Percentiles rank a stretch among this genome's conserved stretches.
Conservation (phyloP, 2,888 invertebrate genomes). For the Drosophila antonietae region DNA sequence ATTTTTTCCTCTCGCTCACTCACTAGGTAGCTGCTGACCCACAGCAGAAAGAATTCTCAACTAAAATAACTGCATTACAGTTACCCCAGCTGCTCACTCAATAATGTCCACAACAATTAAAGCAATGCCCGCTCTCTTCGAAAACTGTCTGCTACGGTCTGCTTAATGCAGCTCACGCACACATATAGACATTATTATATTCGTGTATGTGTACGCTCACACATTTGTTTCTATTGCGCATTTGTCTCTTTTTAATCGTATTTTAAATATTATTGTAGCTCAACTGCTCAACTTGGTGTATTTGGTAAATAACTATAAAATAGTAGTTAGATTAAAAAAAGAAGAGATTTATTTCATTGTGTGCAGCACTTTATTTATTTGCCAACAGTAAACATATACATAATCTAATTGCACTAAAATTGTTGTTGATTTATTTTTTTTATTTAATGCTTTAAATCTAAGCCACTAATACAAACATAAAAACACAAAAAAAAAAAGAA, state of each 20-base stretch:
- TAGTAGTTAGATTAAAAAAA: not conserved
- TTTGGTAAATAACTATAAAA: conserved; percentile 1
- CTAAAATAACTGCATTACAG: not conserved
- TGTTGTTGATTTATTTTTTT: too few relatives aligned
- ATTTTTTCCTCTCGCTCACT: not conserved
- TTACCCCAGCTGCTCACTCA: not conserved
- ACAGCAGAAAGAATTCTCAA: not conserved
- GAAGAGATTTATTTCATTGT: not conserved
- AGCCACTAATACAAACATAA: not conserved
- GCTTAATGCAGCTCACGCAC: not conserved
- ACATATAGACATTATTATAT: not conserved
- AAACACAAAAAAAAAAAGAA: not conserved
- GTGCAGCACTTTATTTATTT: not conserved
- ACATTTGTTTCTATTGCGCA: not conserved
- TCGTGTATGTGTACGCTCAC: not conserved
- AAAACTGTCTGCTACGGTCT: not conserved
- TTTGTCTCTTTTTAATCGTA: not conserved
- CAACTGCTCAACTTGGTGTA: not conserved
- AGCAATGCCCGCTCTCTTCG: conserved; percentile 1
- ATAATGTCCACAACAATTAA: not conserved
- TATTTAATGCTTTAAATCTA: too few relatives aligned
- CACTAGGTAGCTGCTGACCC: too few relatives aligned
- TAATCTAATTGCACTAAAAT: not conserved
- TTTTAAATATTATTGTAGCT: conserved; percentile 2
- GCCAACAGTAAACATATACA: not conserved